A percentile compares a stretch with the other conserved stretches of the same genome.
Conservation (phyloP, 2,797 vertebrate species). For the Typhlichthys eigenmanni region DNA sequence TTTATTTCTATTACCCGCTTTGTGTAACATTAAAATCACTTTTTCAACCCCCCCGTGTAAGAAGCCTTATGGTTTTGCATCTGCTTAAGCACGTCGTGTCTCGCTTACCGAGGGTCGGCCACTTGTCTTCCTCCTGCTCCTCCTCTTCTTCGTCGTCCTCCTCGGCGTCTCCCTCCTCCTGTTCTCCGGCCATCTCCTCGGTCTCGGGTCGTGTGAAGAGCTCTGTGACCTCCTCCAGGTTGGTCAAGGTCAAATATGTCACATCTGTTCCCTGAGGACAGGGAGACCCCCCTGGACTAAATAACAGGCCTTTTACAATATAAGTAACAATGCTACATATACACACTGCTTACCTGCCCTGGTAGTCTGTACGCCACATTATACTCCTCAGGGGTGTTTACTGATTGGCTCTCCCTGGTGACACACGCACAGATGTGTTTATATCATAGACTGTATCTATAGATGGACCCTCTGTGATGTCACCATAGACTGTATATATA, state of each 20-base stretch:
- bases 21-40: no score
- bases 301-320: background rate
- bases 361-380: conserved; percentile 85
- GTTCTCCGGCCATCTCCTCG: conserved; percentile 45
- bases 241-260: conserved; percentile 81
- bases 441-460: no score
- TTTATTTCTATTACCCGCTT: no score
- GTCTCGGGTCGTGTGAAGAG: conserved; percentile 74
- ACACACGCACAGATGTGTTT: conserved; percentile 1
- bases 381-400: conserved; percentile 74
- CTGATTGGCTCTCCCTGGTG: conserved; percentile 73
- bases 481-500: no score
- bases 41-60: no score
- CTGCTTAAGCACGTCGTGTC: background rate
- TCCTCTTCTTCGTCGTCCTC: conserved; percentile 46
- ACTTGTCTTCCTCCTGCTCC: conserved; percentile 15
- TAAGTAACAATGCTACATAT: background rate
- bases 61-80: no score
- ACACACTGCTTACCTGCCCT: conserved; percentile 76
- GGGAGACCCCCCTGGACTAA: background rate
- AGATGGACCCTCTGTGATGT: no score
- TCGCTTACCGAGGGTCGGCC: conserved; percentile 54
- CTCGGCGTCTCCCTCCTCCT: conserved; percentile 24
- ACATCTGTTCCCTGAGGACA: conserved; percentile 74
- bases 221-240: conserved; percentile 79